These are phyloP conservation scores for Cheilosia vulpina DNA, from an alignment of 2,888 invertebrate species.

Conservation along the genomic window DNA sequence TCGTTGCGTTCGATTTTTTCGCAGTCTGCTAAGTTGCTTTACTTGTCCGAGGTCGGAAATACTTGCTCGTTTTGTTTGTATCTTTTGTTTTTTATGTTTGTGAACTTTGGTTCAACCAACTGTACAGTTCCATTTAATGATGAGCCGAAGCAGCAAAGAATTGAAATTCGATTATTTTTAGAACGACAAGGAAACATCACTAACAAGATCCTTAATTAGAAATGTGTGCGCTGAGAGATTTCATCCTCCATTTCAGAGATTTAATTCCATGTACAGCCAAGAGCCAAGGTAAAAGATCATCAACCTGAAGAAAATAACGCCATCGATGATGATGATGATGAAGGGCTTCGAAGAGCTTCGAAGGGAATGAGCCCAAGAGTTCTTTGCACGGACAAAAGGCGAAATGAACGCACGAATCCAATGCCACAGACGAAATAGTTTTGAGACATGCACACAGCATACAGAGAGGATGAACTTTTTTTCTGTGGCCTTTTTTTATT, in stretches of 20 bases:
- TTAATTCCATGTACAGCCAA: constrained; percentile 10
- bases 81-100: too few relatives aligned
- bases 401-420: constrained; percentile 51
- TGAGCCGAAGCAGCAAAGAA: constrained; percentile 34
- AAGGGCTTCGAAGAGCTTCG: constrained; percentile 5
- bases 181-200: constrained; percentile 20
- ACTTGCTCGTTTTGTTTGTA: constrained; percentile 21
- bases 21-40: constrained; percentile 14
- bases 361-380: constrained; percentile 47
- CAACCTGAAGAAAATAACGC: constrained; percentile 39
- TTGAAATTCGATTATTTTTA: constrained; percentile 66
- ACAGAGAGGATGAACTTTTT: background rate
- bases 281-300: constrained; percentile 57
- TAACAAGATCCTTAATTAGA: constrained; percentile 56
- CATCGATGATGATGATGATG: constrained; percentile 15
- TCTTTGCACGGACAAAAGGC: constrained; percentile 23
- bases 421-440: constrained; percentile 56
- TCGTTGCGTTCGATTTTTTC: constrained; percentile 29
- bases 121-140: constrained; percentile 39
- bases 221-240: background rate
- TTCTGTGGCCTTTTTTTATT: constrained; percentile 6
- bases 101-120: constrained; percentile 51
- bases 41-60: constrained; percentile 71
- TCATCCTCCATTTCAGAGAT: background rate
- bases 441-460: constrained; percentile 14